These are phyloP conservation scores for Lottia gigantea DNA, from an alignment of 2,888 invertebrate genomes.

Conservation along the genomic window DNA sequence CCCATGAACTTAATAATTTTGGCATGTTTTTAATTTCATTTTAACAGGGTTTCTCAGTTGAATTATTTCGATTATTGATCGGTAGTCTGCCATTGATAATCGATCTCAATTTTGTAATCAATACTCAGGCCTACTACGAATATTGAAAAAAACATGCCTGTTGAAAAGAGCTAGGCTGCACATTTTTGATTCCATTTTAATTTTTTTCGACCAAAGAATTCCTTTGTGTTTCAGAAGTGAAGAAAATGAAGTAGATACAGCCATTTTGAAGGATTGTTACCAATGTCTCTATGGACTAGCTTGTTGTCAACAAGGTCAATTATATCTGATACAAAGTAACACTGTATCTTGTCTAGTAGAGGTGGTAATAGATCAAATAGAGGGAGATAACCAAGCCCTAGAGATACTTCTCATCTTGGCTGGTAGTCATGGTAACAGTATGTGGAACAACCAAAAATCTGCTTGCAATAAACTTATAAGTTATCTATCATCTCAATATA, in stretches of 20 bases:
- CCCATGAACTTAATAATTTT: no score
- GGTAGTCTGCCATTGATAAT: no score
- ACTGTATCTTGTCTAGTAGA: slow-evolving; percentile 20
- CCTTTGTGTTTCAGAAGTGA: slow-evolving; percentile 22
- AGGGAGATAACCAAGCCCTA: neutral
- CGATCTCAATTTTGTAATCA: no score
- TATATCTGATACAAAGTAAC: slow-evolving; percentile 27
- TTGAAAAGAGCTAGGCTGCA: no score
- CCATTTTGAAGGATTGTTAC: slow-evolving; percentile 40
- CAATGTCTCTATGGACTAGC: slow-evolving; percentile 37
- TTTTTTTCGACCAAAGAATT: no score
- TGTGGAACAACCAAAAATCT: neutral
- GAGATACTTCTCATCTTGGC: slow-evolving; percentile 1
- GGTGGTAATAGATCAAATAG: slow-evolving; percentile 12
- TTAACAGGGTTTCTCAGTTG: no score
- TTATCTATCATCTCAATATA: neutral
- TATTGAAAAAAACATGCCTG: no score
- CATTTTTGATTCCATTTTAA: no score
- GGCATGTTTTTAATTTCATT: no score
- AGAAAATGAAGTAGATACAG: slow-evolving; percentile 24
- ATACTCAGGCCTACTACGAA: no score
- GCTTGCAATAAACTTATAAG: neutral
- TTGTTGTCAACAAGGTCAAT: slow-evolving; percentile 30
- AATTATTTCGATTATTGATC: no score
- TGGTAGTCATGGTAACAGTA: neutral